Conservation (phyloP, 2,888 invertebrate genomes). For the Reticulitermes lucifugus region DNA sequence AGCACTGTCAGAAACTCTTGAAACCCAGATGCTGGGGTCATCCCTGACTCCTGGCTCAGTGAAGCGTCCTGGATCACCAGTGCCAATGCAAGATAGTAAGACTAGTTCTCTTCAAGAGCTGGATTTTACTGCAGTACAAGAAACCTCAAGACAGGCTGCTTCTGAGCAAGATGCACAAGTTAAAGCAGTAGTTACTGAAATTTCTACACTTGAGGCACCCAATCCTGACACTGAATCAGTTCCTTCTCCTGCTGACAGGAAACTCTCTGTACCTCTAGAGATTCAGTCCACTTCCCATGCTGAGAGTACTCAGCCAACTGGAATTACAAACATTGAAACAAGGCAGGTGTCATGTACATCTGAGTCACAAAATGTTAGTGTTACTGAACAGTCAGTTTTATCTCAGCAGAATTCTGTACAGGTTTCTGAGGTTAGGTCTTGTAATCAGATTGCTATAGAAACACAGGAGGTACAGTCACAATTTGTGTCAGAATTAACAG, state of each 20-base stretch:
- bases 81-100: slow-evolving; percentile 40
- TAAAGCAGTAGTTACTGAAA: slow-evolving; percentile 17
- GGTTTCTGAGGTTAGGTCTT: slow-evolving; percentile 14
- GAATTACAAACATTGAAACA: background rate
- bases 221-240: background rate
- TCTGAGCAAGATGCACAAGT: background rate
- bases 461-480: background rate
- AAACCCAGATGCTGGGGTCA: slow-evolving; percentile 43
- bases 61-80: slow-evolving; percentile 49
- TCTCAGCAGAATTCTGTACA: slow-evolving; percentile 2
- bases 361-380: background rate
- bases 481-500: background rate
- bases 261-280: background rate
- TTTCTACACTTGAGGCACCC: background rate
- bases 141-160: background rate
- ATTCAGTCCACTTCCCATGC: background rate
- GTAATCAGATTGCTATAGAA: slow-evolving; percentile 13
- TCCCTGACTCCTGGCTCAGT: slow-evolving; percentile 37
- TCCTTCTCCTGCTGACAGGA: background rate
- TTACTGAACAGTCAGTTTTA: slow-evolving; percentile 16
- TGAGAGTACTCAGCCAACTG: background rate
- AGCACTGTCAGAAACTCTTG: slow-evolving; percentile 47
- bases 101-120: slow-evolving; percentile 1
- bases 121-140: background rate
- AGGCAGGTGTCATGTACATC: background rate